Percentiles rank a stretch among this genome's conserved stretches.
phyloP scores from a whole-genome alignment of 53 echinoderm and acorn worm species.

The Mesocentrotus franciscanus region DNA sequence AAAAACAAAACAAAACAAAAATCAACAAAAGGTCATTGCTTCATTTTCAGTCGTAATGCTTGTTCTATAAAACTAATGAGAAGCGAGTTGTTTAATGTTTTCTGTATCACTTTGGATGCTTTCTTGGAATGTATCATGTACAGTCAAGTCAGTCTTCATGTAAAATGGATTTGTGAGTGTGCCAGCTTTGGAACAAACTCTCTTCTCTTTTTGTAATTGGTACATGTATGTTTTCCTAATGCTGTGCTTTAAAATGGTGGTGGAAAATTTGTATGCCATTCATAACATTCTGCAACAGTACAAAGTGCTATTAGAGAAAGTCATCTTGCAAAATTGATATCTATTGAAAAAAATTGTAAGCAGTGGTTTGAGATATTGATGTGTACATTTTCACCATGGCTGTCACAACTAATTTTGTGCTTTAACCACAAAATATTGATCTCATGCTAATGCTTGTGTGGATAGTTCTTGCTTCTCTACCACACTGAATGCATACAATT shows the following conservation, averaged over 20 bases:
- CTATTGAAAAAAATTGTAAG: neutral
- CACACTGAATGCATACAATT: no score
- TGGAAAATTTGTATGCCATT: neutral
- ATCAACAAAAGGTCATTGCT: neutral
- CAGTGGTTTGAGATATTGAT: neutral
- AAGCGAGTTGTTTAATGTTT: neutral
- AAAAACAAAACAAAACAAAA: neutral
- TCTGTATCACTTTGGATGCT: neutral
- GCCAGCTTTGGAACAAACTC: neutral
- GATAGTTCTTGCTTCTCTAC: no score
- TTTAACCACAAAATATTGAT: slow-evolving; percentile 26
- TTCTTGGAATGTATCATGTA: neutral
- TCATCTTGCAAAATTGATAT: neutral
- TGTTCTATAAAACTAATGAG: neutral
- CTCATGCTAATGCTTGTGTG: neutral
- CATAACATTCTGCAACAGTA: no score
- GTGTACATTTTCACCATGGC: neutral
- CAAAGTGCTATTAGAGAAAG: neutral
- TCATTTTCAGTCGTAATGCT: neutral
- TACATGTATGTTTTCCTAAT: neutral
- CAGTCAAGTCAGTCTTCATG: neutral
- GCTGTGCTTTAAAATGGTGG: neutral
- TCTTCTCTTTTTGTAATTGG: neutral
- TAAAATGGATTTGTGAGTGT: neutral
- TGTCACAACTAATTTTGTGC: neutral